These are phyloP conservation scores for Invenusta paracnida DNA, from an alignment of 2,888 invertebrate species.

Conservation along the genomic window DNA sequence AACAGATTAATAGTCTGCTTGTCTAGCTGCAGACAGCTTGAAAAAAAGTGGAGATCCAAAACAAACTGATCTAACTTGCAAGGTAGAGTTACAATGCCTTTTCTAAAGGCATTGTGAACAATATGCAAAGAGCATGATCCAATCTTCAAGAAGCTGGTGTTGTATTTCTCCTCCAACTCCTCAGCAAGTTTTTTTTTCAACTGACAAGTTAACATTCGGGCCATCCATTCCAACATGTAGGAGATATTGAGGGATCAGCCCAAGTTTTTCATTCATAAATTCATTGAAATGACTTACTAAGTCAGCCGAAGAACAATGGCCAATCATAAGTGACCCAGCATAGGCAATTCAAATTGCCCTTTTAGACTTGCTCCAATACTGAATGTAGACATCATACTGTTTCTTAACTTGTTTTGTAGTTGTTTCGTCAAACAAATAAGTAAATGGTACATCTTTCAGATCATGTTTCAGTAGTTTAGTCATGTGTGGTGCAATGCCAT, in stretches of 20 bases:
- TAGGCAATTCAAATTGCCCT: background rate
- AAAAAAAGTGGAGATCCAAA: conserved; percentile 23
- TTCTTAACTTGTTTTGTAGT: conserved; percentile 15
- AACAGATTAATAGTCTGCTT: background rate
- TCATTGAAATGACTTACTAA: conserved; percentile 15
- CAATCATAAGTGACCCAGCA: conserved; percentile 31
- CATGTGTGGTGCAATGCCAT: conserved; percentile 10
- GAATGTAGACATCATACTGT: conserved; percentile 23
- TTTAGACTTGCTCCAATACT: conserved; percentile 27
- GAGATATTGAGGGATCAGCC: background rate
- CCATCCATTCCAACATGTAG: conserved; percentile 33
- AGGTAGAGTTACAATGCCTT: conserved; percentile 1
- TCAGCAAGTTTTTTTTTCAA: conserved; percentile 23
- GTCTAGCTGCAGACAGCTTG: conserved; percentile 28
- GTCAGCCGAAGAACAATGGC: conserved; percentile 18
- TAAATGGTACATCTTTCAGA: conserved; percentile 24
- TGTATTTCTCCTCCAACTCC: background rate
- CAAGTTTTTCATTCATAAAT: conserved; percentile 32
- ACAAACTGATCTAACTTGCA: conserved; percentile 1
- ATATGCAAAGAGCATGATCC: conserved; percentile 14
- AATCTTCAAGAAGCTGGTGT: conserved; percentile 26
- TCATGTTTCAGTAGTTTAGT: background rate
- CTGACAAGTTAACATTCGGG: conserved; percentile 2
- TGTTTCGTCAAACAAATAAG: conserved; percentile 30
- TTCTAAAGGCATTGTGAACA: conserved; percentile 9